Evolutionary conservation across 2,797 vertebrate genomes (phyloP), one percentile per base, ranked within the genome.

Genomic region (Gouania willdenowi): DNA sequence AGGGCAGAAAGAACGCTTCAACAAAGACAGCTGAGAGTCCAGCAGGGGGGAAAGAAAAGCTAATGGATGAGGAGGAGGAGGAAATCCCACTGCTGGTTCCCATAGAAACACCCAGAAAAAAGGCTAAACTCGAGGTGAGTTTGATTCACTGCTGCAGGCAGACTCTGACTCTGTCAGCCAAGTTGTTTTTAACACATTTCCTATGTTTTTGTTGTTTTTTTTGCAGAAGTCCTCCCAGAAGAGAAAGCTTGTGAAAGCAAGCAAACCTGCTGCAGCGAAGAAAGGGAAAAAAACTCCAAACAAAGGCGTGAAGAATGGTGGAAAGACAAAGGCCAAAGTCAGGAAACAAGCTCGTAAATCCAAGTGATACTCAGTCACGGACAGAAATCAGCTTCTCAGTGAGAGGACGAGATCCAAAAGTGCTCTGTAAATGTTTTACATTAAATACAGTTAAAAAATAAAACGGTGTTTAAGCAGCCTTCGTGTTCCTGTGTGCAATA

Each of bases 31-130:
- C 30, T 1, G 28, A 54, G 10, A 1, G 23, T 5, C 1, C 34
- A 1, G 14, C 4, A 10, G 29, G 35, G 8, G 30, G n/a, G 10
- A 12, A 37, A 20, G 25, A 33, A 3, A 17, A 21, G 2, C 32
- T 21, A 1, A 28, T 10, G 2, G 20, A 48, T 0, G 42, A 52
- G 4, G 60, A 60, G 2, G 79, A 80, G 0, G 88, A 87, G 17
- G 79, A 87, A 46, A 82, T 89, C 15, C 88, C 87, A 42, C 58
- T 83, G 34, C 73, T 90, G 50, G 82, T 88, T 70, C 77, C 88
- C 44, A 82, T 87, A 16, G 62, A 35, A 71, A 82, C 68, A 0
- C 75, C 78, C 0, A 23, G 7, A 44, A 88, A 88, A 67, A 89
- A 81, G 43, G 44, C 51, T 5, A 90, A 87, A 52, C 18, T 61